Percentiles rank a stretch among this genome's conserved stretches.
Conservation (phyloP, 2,797 vertebrate species). For the Thamnophis elegans region DNA sequence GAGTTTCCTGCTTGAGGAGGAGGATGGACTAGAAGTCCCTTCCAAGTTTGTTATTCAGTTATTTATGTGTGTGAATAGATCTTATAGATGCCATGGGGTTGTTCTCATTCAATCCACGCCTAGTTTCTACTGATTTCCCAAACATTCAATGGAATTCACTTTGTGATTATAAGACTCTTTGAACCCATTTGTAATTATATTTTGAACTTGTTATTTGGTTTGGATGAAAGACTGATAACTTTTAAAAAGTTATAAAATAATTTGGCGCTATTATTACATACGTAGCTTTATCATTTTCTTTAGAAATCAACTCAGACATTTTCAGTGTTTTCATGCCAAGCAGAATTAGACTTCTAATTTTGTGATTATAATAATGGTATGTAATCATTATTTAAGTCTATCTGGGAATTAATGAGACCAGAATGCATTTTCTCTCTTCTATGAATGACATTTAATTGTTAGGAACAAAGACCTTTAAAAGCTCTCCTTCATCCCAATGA, state of each 20-base stretch:
- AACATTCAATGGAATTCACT: neutral
- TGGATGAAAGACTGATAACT: neutral
- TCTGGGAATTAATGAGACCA: conserved; percentile 7
- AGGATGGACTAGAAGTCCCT: neutral
- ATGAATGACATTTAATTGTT: neutral
- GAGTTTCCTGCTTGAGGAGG: neutral
- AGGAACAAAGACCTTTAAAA: conserved; percentile 21
- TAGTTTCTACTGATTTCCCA: neutral
- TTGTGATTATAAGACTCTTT: neutral
- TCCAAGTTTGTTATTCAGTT: neutral
- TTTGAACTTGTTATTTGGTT: neutral
- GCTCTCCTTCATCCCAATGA: neutral
- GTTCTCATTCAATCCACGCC: neutral
- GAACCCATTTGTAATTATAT: neutral
- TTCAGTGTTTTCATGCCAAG: neutral
- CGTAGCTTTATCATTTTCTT: neutral
- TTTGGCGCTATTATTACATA: neutral
- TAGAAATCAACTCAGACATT: neutral
- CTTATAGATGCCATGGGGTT: neutral
- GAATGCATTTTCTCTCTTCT: neutral
- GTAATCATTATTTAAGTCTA: conserved; percentile 4
- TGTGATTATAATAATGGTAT: conserved; percentile 31
- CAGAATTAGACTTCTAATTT: conserved; percentile 5
- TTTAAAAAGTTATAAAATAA: neutral
- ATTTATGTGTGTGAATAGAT: neutral